These are phyloP conservation scores for Chaetodon trifasciatus DNA, from an alignment of 2,797 vertebrate species.

Conservation along the genomic window DNA sequence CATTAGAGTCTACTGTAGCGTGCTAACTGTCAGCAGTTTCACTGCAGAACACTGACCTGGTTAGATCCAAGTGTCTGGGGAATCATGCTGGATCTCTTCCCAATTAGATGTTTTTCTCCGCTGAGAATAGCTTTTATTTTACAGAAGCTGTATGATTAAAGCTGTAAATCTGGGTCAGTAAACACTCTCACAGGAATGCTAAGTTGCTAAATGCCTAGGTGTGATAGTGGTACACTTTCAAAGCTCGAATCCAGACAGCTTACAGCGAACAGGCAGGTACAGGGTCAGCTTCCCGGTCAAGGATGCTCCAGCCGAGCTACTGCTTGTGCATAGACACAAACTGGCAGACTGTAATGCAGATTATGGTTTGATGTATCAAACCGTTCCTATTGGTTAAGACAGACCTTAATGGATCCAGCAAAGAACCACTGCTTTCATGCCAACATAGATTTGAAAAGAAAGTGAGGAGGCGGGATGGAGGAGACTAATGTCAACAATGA, in stretches of 20 bases:
- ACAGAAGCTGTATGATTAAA: slow-evolving; percentile 49
- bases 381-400: not conserved
- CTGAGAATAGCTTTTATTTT: slow-evolving; percentile 45
- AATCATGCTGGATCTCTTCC: slow-evolving; percentile 6
- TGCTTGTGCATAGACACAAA: not conserved
- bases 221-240: slow-evolving; percentile 9
- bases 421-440: not conserved
- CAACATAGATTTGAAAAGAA: not conserved
- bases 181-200: slow-evolving; percentile 17
- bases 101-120: slow-evolving; percentile 40
- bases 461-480: not conserved
- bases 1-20: not conserved
- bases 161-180: slow-evolving; percentile 50
- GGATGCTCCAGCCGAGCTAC: not conserved
- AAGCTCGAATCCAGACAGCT: slow-evolving; percentile 3
- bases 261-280: not conserved
- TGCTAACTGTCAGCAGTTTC: slow-evolving; percentile 5
- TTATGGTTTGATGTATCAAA: not conserved
- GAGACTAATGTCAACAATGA: not conserved
- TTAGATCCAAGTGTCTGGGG: slow-evolving; percentile 33
- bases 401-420: not conserved
- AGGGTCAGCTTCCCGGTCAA: not conserved
- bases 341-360: not conserved
- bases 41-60: slow-evolving; percentile 20
- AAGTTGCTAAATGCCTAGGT: slow-evolving; percentile 12